phyloP scores from a whole-genome alignment of 2,113 vertebrate genomes.

The Megalops atlanticus region DNA sequence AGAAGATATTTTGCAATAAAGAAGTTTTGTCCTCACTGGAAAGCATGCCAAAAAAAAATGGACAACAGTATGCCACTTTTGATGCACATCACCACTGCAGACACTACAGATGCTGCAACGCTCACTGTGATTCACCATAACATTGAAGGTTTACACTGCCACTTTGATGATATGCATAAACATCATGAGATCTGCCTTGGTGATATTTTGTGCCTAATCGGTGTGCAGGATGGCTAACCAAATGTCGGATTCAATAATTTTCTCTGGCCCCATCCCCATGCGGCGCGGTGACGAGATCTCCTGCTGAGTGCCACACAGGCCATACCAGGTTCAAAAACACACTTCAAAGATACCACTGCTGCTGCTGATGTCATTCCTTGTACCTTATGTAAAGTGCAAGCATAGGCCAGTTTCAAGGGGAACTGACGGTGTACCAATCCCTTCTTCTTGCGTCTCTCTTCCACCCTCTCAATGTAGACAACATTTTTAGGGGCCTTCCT shows the following conservation, averaged over 20 bases:
- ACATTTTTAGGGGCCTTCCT: neutral
- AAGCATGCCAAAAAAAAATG: conserved; percentile 34
- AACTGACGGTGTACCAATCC: conserved; percentile 33
- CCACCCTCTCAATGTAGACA: conserved; percentile 39
- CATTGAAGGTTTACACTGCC: conserved; percentile 38
- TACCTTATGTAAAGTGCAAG: too few species aligned
- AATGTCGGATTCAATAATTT: too few species aligned
- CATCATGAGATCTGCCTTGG: conserved; percentile 40
- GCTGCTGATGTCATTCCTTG: conserved; percentile 36
- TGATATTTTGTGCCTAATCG: conserved; percentile 42
- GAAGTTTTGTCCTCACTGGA: conserved; percentile 22
- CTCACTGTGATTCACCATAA: conserved; percentile 33
- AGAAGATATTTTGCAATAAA: conserved; percentile 30
- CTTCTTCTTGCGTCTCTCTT: conserved; percentile 33
- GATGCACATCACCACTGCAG: neutral
- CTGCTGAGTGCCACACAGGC: too few species aligned
- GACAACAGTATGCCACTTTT: conserved; percentile 31
- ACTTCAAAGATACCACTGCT: conserved; percentile 31
- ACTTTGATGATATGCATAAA: conserved; percentile 34
- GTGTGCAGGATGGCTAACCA: conserved; percentile 20
- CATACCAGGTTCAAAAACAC: too few species aligned
- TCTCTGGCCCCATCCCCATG: too few species aligned
- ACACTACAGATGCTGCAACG: neutral
- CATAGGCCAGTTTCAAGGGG: too few species aligned
- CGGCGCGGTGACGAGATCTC: too few species aligned